phyloP scores from a whole-genome alignment of 2,113 vertebrate genomes.

The Aspiorhynchus laticeps region DNA sequence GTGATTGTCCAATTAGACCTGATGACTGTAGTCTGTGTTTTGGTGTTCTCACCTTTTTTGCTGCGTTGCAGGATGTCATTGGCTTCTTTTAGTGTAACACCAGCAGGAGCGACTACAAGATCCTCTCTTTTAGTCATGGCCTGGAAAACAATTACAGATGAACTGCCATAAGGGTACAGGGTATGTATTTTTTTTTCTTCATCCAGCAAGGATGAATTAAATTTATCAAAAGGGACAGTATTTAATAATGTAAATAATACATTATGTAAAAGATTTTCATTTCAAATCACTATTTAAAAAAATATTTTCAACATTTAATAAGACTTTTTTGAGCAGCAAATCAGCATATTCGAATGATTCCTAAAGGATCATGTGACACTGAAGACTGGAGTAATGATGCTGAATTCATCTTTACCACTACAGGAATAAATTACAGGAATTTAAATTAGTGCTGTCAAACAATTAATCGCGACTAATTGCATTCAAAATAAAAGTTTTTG shows the following conservation, averaged over 20 bases:
- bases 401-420: background rate
- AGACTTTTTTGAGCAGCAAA: background rate
- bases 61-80: conserved; percentile 91
- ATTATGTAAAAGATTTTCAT: too few relatives aligned
- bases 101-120: conserved; percentile 87
- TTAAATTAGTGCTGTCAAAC: too few relatives aligned
- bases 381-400: background rate
- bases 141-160: conserved; percentile 64
- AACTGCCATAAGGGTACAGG: background rate
- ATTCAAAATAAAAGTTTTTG: too few relatives aligned
- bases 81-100: conserved; percentile 90
- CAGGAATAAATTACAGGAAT: background rate
- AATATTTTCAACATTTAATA: too few relatives aligned
- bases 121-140: conserved; percentile 89
- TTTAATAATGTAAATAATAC: too few relatives aligned
- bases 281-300: too few relatives aligned
- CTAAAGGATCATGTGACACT: background rate
- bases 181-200: too few relatives aligned
- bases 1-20: background rate
- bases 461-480: too few relatives aligned
- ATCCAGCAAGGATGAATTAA: too few relatives aligned
- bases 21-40: background rate
- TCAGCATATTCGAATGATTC: background rate
- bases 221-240: too few relatives aligned
- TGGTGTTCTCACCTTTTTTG: conserved; percentile 82